phyloP scores from a whole-genome alignment of 2,797 vertebrate genomes.

The Tangara arthus region DNA sequence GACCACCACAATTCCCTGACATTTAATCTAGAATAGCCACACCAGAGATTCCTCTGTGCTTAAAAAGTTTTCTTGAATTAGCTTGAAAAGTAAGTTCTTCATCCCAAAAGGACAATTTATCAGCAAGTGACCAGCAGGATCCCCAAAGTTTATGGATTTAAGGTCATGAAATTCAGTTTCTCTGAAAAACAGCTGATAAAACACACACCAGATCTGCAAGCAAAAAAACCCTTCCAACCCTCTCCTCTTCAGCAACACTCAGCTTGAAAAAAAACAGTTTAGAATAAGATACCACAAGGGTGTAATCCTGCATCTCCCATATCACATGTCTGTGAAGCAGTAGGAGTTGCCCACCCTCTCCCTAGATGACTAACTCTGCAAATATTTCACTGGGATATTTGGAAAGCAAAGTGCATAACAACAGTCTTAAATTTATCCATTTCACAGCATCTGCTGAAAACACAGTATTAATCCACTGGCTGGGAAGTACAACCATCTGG shows the following conservation, averaged over 20 bases:
- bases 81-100: neutral
- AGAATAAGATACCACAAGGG: neutral
- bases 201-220: neutral
- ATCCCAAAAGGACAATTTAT: neutral
- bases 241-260: neutral
- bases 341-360: neutral
- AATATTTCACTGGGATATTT: neutral
- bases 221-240: neutral
- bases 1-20: neutral
- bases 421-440: neutral
- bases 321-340: neutral
- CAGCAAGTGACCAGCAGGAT: neutral
- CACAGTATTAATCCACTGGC: neutral
- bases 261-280: neutral
- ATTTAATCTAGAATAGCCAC: neutral
- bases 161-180: neutral
- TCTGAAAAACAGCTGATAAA: neutral
- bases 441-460: neutral
- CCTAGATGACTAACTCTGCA: slow-evolving; percentile 1
- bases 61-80: neutral
- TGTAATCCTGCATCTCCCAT: neutral
- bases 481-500: neutral
- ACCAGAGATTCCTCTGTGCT: neutral
- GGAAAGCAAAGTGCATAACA: neutral
- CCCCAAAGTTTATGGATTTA: neutral